A percentile compares a stretch with the other conserved stretches of the same genome.
phyloP scores from a whole-genome alignment of 2,888 invertebrate species.

The Conomelus anceps region DNA sequence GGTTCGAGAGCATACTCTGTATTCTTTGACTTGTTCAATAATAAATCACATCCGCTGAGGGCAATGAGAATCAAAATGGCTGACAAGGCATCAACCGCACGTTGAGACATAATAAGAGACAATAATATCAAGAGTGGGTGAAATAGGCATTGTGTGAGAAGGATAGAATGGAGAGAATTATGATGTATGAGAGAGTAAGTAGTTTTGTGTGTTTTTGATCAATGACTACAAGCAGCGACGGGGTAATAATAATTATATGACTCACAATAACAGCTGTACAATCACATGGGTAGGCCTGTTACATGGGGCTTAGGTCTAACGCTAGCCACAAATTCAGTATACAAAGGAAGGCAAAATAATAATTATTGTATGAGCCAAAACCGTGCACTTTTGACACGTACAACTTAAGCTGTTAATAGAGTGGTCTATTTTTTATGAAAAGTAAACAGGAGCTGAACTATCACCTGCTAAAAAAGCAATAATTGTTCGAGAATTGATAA shows the following conservation, averaged over 20 bases:
- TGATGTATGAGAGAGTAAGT: background rate
- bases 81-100: background rate
- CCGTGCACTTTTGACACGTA: background rate
- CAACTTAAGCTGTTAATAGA: no score
- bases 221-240: background rate
- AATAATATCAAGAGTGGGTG: background rate
- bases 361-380: background rate
- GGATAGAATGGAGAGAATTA: no score
- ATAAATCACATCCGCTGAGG: conserved; percentile 5
- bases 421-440: background rate
- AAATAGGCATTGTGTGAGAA: no score
- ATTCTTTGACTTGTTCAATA: background rate
- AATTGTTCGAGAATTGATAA: background rate
- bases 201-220: background rate
- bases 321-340: background rate
- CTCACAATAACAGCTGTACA: background rate
- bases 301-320: background rate
- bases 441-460: background rate
- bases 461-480: background rate
- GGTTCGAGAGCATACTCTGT: background rate
- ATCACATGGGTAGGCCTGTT: background rate
- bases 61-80: background rate
- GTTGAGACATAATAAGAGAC: background rate
- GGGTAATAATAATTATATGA: background rate
- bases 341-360: background rate